A percentile compares a stretch with the other conserved stretches of the same genome.
phyloP scores from a whole-genome alignment of 2,113 vertebrate species.

The Myotis lucifugus region DNA sequence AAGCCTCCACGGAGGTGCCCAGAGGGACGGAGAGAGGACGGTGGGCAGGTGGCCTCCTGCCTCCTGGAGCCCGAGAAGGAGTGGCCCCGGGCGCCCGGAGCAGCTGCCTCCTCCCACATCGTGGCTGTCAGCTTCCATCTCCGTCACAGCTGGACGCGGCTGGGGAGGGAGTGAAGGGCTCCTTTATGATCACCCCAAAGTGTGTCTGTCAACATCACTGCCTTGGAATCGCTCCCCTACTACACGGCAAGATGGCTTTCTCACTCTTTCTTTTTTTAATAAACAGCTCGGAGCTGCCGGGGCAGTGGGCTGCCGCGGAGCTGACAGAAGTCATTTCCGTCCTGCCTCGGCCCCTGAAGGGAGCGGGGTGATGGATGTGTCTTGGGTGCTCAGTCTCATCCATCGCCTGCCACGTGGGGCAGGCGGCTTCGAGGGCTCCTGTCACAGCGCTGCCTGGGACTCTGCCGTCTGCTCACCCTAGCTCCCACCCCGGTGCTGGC shows the following conservation, averaged over 20 bases:
- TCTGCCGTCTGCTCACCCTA: neutral
- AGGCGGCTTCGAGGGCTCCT: neutral
- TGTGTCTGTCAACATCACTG: neutral
- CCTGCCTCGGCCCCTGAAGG: neutral
- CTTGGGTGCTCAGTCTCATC: neutral
- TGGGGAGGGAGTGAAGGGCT: neutral
- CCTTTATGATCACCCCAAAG: neutral
- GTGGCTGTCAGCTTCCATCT: neutral
- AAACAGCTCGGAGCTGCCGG: constrained; percentile 59
- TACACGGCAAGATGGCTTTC: neutral
- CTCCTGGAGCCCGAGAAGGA: accelerated
- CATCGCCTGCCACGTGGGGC: neutral
- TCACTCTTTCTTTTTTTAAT: neutral
- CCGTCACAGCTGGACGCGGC: neutral
- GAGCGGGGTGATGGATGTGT: constrained; percentile 23
- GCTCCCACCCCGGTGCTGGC: neutral
- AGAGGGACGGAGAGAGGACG: accelerated
- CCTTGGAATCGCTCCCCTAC: neutral
- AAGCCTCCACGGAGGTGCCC: accelerated
- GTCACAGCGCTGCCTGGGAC: accelerated
- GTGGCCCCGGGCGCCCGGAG: neutral
- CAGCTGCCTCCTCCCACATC: neutral
- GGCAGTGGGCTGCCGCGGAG: neutral
- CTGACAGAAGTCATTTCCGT: constrained; percentile 60
- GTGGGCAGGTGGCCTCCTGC: neutral